Percentiles rank a stretch among this genome's conserved stretches.
phyloP scores from a whole-genome alignment of 2,888 invertebrate species.

The Eupithecia subfuscata region DNA sequence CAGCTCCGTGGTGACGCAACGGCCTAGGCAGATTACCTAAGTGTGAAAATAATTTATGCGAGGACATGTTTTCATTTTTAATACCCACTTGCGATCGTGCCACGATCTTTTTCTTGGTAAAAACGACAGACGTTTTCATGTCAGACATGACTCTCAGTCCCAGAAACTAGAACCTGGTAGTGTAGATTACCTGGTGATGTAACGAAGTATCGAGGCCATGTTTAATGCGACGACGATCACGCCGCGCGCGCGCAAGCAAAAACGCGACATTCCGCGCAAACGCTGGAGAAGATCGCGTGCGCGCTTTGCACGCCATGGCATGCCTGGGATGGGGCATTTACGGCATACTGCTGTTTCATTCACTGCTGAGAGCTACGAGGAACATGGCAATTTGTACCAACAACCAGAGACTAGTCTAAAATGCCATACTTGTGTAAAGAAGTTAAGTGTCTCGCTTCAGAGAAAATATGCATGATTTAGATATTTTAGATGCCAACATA shows the following conservation, averaged over 20 bases:
- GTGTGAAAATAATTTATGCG: constrained; percentile 2
- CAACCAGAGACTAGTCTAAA: background rate
- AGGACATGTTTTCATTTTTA: constrained; percentile 3
- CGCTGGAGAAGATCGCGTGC: constrained; percentile 66
- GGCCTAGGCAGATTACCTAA: constrained; percentile 34
- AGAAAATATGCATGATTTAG: background rate
- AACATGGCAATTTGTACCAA: background rate
- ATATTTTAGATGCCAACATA: background rate
- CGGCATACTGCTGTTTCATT: constrained; percentile 42
- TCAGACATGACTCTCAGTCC: background rate
- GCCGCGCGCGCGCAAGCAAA: constrained; percentile 53
- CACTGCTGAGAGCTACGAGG: constrained; percentile 10
- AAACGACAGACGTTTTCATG: background rate
- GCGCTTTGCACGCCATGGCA: constrained; percentile 43
- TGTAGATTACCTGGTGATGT: constrained; percentile 5
- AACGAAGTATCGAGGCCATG: constrained; percentile 52
- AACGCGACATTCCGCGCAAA: constrained; percentile 68
- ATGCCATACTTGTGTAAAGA: background rate
- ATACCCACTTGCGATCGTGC: background rate
- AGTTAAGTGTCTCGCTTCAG: background rate
- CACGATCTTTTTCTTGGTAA: background rate
- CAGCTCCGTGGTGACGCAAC: constrained; percentile 50
- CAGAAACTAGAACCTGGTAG: background rate
- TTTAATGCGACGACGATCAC: constrained; percentile 56
- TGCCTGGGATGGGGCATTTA: constrained; percentile 40